phyloP scores from a whole-genome alignment of 2,888 invertebrate genomes.

The Erpobdella octoculata region DNA sequence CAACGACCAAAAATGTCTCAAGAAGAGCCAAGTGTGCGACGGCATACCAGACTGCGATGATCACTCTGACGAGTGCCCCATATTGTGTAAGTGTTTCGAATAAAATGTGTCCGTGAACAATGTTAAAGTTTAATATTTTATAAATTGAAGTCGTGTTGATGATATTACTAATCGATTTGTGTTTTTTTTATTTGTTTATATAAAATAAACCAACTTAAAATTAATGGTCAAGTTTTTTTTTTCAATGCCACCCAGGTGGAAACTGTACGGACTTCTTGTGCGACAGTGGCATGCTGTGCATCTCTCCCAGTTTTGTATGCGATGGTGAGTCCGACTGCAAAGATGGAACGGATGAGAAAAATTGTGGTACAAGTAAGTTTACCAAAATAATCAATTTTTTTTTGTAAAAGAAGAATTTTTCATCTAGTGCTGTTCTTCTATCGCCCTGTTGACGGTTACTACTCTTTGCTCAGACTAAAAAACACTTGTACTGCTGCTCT shows the following conservation, averaged over 20 bases:
- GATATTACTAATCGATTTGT: too few relatives aligned
- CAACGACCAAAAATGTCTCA: constrained; percentile 27
- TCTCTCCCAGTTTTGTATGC: not conserved
- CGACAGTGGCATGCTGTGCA: not conserved
- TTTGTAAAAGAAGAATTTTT: too few relatives aligned
- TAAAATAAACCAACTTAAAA: too few relatives aligned
- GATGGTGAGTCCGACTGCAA: constrained; percentile 13
- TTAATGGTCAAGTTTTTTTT: too few relatives aligned
- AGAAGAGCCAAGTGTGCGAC: constrained; percentile 29
- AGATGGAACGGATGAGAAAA: constrained; percentile 20
- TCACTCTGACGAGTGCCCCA: constrained; percentile 25
- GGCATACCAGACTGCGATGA: constrained; percentile 29
- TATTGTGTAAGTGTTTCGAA: not conserved
- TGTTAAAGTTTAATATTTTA: too few relatives aligned
- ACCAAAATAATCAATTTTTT: too few relatives aligned
- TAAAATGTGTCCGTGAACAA: too few relatives aligned
- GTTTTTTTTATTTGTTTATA: too few relatives aligned
- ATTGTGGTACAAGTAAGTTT: not conserved
- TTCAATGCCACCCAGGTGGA: too few relatives aligned
- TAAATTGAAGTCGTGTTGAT: too few relatives aligned
- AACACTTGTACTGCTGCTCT: not conserved
- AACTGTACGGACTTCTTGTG: constrained; percentile 14
- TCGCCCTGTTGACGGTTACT: too few relatives aligned
- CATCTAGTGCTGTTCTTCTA: too few relatives aligned
- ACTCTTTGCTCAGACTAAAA: not conserved